These are phyloP conservation scores for Melipona beecheii DNA, from an alignment of 2,888 invertebrate species.

Conservation along the genomic window DNA sequence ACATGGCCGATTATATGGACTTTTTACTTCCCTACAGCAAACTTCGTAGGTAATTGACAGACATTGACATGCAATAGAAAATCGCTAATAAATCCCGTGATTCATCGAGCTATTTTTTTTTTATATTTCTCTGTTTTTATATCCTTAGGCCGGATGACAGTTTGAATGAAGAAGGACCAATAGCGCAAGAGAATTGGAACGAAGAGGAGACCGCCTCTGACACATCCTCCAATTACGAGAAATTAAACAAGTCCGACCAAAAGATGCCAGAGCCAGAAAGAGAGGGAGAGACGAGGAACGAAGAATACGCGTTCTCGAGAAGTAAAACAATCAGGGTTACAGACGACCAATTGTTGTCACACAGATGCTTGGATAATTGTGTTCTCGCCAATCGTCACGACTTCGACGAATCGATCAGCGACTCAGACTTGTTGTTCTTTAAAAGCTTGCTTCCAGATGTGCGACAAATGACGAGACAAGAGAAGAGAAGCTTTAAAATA, in stretches of 20 bases:
- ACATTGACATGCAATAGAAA: background rate
- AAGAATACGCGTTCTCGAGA: conserved; percentile 2
- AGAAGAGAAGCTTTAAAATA: conserved; percentile 31
- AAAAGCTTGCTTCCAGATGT: conserved; percentile 31
- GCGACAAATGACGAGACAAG: conserved; percentile 16
- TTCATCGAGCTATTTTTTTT: background rate
- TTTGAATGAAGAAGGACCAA: conserved; percentile 11
- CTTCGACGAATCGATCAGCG: conserved; percentile 8
- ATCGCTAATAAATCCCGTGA: background rate
- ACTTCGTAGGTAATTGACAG: conserved; percentile 15
- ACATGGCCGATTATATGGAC: conserved; percentile 41
- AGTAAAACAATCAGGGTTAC: background rate
- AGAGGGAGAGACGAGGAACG: background rate
- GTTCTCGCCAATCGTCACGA: background rate
- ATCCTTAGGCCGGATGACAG: conserved; percentile 11
- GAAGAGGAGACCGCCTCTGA: conserved; percentile 22
- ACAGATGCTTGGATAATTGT: conserved; percentile 13
- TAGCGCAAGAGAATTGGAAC: conserved; percentile 10
- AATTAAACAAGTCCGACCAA: conserved; percentile 9
- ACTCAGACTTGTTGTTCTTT: conserved; percentile 24
- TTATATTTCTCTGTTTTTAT: background rate
- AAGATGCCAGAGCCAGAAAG: background rate
- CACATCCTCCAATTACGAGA: conserved; percentile 11
- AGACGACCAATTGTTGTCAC: background rate
- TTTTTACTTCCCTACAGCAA: conserved; percentile 31